phyloP scores from a whole-genome alignment of 2,888 invertebrate genomes.

The Argyresthia albistria region DNA sequence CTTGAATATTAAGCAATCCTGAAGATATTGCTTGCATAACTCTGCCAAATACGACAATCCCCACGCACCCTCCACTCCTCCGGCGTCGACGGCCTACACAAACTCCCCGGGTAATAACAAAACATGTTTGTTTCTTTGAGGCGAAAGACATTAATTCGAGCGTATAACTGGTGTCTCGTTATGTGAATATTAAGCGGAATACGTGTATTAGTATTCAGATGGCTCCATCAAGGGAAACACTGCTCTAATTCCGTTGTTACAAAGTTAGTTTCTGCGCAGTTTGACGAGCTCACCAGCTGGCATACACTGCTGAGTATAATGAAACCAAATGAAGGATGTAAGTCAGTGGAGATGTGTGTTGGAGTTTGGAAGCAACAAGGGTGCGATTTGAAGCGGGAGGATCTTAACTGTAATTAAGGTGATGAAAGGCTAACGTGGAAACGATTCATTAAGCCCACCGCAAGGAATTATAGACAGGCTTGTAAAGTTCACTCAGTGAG shows the following conservation, averaged over 20 bases:
- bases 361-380: not conserved
- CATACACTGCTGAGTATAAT: slow-evolving; percentile 4
- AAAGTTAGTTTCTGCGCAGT: slow-evolving; percentile 14
- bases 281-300: slow-evolving; percentile 7
- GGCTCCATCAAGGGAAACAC: too few species aligned
- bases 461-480: too few species aligned
- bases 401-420: not conserved
- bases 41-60: not conserved
- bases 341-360: not conserved
- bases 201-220: not conserved
- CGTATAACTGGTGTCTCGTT: slow-evolving; percentile 27
- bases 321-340: slow-evolving; percentile 18
- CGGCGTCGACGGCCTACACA: slow-evolving; percentile 4
- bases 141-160: slow-evolving; percentile 25
- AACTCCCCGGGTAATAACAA: slow-evolving; percentile 8
- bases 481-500: too few species aligned
- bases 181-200: slow-evolving; percentile 19
- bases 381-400: not conserved
- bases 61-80: slow-evolving; percentile 2
- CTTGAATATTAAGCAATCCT: not conserved
- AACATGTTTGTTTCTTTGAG: slow-evolving; percentile 13
- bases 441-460: too few species aligned
- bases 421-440: not conserved
- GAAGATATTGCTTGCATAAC: not conserved
- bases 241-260: slow-evolving; percentile 8